phyloP scores from a whole-genome alignment of 2,113 vertebrate genomes.

The Sinocyclocheilus anshuiensis region DNA sequence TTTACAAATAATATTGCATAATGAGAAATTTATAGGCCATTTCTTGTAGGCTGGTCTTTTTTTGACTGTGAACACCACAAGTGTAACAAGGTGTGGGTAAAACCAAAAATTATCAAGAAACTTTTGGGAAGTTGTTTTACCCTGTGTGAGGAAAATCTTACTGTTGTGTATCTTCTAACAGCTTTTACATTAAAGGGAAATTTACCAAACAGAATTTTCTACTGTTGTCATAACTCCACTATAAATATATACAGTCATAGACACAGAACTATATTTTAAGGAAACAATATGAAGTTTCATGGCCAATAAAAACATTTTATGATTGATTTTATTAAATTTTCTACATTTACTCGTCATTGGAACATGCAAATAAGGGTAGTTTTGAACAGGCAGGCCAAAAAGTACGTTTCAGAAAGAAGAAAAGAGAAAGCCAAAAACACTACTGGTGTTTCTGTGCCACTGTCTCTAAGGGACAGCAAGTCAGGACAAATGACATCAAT shows the following conservation, averaged over 20 bases:
- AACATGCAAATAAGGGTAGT: not conserved
- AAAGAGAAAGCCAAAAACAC: conserved; percentile 19
- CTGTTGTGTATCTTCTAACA: not conserved
- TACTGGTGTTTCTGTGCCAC: conserved; percentile 28
- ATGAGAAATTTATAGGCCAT: no score
- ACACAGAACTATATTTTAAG: not conserved
- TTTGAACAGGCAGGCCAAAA: conserved; percentile 8
- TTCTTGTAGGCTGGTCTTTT: no score
- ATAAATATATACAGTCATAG: not conserved
- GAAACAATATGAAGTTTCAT: not conserved
- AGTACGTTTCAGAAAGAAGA: conserved; percentile 14
- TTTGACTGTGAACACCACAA: no score
- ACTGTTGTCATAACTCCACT: not conserved
- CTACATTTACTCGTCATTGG: not conserved
- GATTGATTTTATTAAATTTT: not conserved
- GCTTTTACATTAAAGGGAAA: not conserved
- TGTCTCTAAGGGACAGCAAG: conserved; percentile 46
- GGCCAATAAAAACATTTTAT: not conserved
- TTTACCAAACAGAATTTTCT: not conserved
- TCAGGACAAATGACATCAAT: conserved; percentile 48
- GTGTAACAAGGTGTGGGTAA: no score
- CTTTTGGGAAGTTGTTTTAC: no score
- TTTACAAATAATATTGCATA: no score
- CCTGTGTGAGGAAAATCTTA: no score
- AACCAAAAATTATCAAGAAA: no score